phyloP scores from a whole-genome alignment of 1,140 invertebrate species.

The Agrilus planipennis region DNA sequence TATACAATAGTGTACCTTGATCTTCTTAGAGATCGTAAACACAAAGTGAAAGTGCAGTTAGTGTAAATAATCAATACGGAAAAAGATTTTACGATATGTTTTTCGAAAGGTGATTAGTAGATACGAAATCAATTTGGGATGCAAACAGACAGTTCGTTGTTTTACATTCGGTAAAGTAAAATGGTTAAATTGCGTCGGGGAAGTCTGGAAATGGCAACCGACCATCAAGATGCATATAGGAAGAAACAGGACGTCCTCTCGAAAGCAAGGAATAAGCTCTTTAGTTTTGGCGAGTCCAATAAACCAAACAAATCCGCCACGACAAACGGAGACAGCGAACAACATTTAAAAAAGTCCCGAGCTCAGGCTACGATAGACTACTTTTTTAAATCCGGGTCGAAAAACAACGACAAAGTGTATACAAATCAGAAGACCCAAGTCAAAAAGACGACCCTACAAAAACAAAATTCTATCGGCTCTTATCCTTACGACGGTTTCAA shows the following conservation, averaged over 20 bases:
- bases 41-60: no score
- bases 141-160: no score
- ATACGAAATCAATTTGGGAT: no score
- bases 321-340: slow-evolving; percentile 11
- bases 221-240: slow-evolving; percentile 21
- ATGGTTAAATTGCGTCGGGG: slow-evolving; percentile 25
- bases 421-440: background rate
- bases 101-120: no score
- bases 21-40: no score
- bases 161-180: no score
- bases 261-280: slow-evolving; percentile 28
- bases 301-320: slow-evolving; percentile 18
- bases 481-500: slow-evolving; percentile 30
- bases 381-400: slow-evolving; percentile 25
- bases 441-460: slow-evolving; percentile 18
- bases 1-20: no score
- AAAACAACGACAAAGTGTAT: slow-evolving; percentile 12
- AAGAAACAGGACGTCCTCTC: slow-evolving; percentile 29
- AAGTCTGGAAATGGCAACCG: slow-evolving; percentile 28
- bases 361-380: slow-evolving; percentile 30
- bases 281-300: slow-evolving; percentile 22
- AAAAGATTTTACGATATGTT: no score
- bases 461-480: slow-evolving; percentile 29
- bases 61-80: no score
- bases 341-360: slow-evolving; percentile 21